phyloP scores from a whole-genome alignment of 2,113 vertebrate species.

The Neolamprologus tretocephalus region DNA sequence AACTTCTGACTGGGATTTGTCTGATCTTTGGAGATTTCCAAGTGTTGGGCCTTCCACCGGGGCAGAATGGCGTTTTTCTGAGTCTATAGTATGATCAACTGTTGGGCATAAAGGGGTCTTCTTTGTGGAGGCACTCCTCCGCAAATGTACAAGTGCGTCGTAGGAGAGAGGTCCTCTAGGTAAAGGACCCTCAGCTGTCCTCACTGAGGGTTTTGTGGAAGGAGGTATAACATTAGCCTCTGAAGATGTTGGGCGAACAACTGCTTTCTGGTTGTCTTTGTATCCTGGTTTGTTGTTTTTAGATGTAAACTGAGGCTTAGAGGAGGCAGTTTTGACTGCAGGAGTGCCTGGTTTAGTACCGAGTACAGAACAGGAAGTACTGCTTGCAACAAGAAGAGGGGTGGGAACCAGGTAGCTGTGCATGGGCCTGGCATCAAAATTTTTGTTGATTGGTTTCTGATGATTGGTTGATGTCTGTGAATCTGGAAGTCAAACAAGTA shows the following conservation, averaged over 20 bases:
- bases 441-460: not conserved
- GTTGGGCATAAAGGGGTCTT: slow-evolving; percentile 51
- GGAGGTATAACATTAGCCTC: slow-evolving; percentile 42
- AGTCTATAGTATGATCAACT: slow-evolving; percentile 49
- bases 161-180: slow-evolving; percentile 64
- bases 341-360: not conserved
- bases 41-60: not conserved
- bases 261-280: not conserved
- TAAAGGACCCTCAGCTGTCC: slow-evolving; percentile 1
- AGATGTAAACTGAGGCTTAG: not conserved
- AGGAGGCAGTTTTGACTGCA: not conserved
- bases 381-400: slow-evolving; percentile 48
- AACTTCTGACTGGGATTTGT: slow-evolving; percentile 1
- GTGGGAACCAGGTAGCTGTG: slow-evolving; percentile 53
- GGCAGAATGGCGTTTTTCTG: not conserved
- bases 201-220: not conserved
- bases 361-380: slow-evolving; percentile 38
- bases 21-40: not conserved
- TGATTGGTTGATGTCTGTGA: not conserved
- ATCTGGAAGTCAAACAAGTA: slow-evolving; percentile 50
- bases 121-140: slow-evolving; percentile 51
- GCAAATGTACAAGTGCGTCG: slow-evolving; percentile 59
- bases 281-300: not conserved
- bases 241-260: not conserved
- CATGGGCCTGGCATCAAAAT: not conserved